Base-by-base conservation (phyloP, 2,113 vertebrate species). In the Cochlearius cochlearius region DNA sequence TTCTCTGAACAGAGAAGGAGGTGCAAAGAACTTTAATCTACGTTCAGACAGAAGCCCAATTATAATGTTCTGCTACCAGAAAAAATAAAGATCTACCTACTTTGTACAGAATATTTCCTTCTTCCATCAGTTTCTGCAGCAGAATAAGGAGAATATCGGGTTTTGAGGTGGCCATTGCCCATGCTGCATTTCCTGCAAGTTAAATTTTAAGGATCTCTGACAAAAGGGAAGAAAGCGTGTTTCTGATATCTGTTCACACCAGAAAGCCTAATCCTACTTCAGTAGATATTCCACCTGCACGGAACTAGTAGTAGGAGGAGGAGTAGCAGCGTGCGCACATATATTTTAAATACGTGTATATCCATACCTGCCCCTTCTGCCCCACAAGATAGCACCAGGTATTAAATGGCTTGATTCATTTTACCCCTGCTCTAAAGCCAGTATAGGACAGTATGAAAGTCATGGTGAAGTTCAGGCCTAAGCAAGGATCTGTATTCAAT, bases 131-230 rank as follows among this genome's bases (percentile, higher is more conserved):
- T 95, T 99, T 99, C 98, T 99, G 99, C 38, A 99, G 98, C 50
- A 99, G 99, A 96, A 99, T 99, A 95, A 99, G 99, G 95, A 99
- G 98, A 95, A 99, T 99, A 84, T 99, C 99, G 4, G 99, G 99
- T 94, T 99, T 99, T 87, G 99, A 99, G 38, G 99, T 99, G 32
- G 99, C 99, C 99, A 99, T 99, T 58, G 99, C 99, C 99, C 99
- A 99, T 1, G 99, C 99, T 75, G 99, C 99, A 50, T 99, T 99
- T 97, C 99, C 99, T 99, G 98, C 67, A 96, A 98, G 86, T 96
- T 50, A 97, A 94, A 78, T 36, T 58, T 94, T 96, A 90, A 96
- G 63, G 39, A 59, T 86, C 34, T 66, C 32, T 90, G 63, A 78
- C 15, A 68, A 36, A 41, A 63, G 59, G 52, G 36, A 81, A 92